Evolutionary conservation across 1,140 invertebrate genomes (phyloP).

Genomic region (Papilio polyxenes): DNA sequence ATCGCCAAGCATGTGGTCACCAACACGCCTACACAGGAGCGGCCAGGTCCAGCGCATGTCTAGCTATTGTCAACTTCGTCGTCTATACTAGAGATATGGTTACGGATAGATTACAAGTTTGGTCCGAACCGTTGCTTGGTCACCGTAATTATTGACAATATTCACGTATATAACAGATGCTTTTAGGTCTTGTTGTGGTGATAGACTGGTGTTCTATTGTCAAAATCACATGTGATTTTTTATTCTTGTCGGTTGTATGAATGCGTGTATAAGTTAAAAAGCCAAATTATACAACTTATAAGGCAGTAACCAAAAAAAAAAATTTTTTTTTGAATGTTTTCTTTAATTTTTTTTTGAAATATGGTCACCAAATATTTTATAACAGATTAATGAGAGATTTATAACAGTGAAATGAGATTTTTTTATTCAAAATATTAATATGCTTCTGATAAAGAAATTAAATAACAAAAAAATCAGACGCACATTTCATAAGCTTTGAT

Average conservation of each 20-base stretch:
- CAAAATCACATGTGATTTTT: not conserved
- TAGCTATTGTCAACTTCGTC: conserved; percentile 33
- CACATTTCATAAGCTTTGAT: conserved; percentile 2
- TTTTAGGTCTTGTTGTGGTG: not conserved
- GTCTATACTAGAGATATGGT: not conserved
- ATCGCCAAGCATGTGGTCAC: conserved; percentile 55
- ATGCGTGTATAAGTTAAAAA: too few species aligned
- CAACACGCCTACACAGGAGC: conserved; percentile 38
- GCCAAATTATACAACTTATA: too few species aligned
- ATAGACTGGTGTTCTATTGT: not conserved
- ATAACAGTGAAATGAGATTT: too few species aligned
- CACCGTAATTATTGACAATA: not conserved
- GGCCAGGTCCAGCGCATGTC: conserved; percentile 60
- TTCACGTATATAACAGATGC: not conserved
- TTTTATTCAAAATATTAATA: too few species aligned
- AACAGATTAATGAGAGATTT: too few species aligned
- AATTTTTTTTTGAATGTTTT: too few species aligned
- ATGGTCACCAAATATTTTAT: too few species aligned
- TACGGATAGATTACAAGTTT: not conserved
- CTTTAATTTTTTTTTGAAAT: too few species aligned
- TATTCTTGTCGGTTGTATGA: too few species aligned
- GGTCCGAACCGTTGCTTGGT: not conserved
- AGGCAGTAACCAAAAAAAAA: too few species aligned
- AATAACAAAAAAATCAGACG: not conserved
- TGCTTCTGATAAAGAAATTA: not conserved